Evolutionary conservation across 2,888 invertebrate genomes (phyloP).

Genomic region (Marronus borbonicus): DNA sequence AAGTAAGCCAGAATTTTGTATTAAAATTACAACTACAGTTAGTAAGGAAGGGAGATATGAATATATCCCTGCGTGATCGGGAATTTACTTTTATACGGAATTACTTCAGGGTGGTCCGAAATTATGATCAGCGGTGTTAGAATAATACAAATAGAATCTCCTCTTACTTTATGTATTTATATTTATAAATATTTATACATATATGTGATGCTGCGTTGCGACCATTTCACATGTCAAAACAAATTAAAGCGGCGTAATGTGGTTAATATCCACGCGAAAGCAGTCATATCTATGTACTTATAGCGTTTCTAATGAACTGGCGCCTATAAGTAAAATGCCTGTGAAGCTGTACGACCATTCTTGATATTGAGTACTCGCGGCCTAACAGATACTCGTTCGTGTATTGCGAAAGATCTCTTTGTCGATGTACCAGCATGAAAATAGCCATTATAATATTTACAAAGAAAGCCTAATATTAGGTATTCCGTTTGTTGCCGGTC

Average conservation of each 20-base stretch:
- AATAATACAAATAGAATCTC: slow-evolving; percentile 12
- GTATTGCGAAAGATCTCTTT: neutral
- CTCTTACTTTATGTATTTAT: slow-evolving; percentile 7
- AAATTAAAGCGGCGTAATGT: slow-evolving; percentile 26
- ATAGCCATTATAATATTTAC: slow-evolving; percentile 14
- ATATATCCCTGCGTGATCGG: neutral
- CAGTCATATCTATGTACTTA: slow-evolving; percentile 12
- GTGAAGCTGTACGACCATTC: slow-evolving; percentile 7
- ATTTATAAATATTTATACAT: neutral
- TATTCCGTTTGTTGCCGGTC: slow-evolving; percentile 27
- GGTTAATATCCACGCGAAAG: slow-evolving; percentile 28
- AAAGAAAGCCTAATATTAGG: slow-evolving; percentile 16
- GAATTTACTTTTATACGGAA: neutral
- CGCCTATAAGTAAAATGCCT: slow-evolving; percentile 50
- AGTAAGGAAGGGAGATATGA: neutral
- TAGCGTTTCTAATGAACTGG: slow-evolving; percentile 55
- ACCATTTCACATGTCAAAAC: slow-evolving; percentile 37
- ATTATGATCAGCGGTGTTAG: neutral
- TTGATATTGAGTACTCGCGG: slow-evolving; percentile 12
- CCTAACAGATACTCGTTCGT: slow-evolving; percentile 6
- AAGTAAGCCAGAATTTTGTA: neutral
- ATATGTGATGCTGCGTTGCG: neutral
- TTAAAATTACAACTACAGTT: neutral
- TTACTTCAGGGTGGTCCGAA: slow-evolving; percentile 18
- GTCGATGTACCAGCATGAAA: neutral